phyloP scores from a whole-genome alignment of 2,888 invertebrate genomes.

The Hyles lineata region DNA sequence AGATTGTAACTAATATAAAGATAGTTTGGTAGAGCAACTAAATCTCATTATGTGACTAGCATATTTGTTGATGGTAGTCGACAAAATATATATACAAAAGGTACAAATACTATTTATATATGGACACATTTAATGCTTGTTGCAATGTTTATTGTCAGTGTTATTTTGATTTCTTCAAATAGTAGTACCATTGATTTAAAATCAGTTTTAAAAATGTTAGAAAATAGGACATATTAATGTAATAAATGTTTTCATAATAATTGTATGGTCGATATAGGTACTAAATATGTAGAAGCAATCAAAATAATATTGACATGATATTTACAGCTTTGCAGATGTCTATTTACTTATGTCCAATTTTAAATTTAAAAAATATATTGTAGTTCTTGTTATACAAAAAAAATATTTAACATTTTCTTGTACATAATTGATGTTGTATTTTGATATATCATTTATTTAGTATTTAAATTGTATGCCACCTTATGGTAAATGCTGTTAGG shows the following conservation, averaged over 20 bases:
- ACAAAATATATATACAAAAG: neutral
- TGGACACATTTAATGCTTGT: neutral
- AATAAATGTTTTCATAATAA: too few relatives aligned
- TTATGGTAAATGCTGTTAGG: neutral
- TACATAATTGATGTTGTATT: constrained; percentile 31
- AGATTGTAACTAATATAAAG: too few relatives aligned
- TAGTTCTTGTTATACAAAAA: constrained; percentile 13
- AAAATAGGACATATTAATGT: too few relatives aligned
- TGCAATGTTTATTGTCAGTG: neutral
- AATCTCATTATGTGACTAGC: too few relatives aligned
- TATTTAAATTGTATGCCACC: neutral
- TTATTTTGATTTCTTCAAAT: neutral
- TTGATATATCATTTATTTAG: constrained; percentile 10
- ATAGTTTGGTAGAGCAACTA: too few relatives aligned
- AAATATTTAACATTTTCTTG: constrained; percentile 23
- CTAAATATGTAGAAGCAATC: neutral
- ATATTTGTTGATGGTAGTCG: too few relatives aligned
- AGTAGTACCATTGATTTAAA: neutral
- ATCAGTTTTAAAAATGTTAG: neutral
- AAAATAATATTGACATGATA: constrained; percentile 7
- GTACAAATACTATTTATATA: neutral
- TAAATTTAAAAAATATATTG: constrained; percentile 4
- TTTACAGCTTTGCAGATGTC: constrained; percentile 21
- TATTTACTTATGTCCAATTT: neutral
- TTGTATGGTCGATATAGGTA: too few relatives aligned